phyloP scores from a whole-genome alignment of 2,113 vertebrate species.

The Boulengeromyrus knoepffleri region DNA sequence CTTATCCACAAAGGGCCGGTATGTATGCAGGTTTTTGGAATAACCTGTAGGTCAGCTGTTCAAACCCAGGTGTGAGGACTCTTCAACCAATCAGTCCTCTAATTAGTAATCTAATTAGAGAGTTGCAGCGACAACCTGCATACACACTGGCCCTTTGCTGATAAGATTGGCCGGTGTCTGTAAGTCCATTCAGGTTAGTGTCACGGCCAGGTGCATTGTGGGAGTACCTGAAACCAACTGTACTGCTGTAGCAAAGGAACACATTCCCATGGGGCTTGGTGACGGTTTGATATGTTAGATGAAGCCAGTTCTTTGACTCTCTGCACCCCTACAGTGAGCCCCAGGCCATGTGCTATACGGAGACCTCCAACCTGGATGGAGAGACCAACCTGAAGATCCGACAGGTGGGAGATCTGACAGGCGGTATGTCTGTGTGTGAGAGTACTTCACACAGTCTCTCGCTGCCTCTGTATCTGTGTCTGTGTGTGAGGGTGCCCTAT shows the following conservation, averaged over 20 bases:
- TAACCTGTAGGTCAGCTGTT: too few species aligned
- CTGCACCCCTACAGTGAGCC: conserved; percentile 72
- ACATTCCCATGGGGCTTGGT: neutral
- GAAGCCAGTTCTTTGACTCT: neutral
- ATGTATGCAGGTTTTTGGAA: too few species aligned
- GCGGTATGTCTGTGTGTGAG: neutral
- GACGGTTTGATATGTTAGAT: neutral
- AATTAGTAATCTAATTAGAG: too few species aligned
- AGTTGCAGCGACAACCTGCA: too few species aligned
- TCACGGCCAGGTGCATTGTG: conserved; percentile 16
- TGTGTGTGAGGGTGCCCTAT: neutral
- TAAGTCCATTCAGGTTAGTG: neutral
- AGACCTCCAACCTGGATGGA: conserved; percentile 96
- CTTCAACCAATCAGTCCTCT: too few species aligned
- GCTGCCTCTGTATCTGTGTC: neutral
- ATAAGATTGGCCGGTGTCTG: neutral
- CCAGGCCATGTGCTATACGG: conserved; percentile 97
- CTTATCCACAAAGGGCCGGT: too few species aligned
- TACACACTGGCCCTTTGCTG: too few species aligned
- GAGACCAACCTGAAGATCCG: conserved; percentile 98
- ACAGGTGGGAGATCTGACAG: conserved; percentile 66
- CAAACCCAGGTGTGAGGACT: too few species aligned
- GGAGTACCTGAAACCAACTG: neutral
- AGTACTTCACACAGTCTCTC: neutral
- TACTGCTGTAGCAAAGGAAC: neutral